Evolutionary conservation across 2,888 invertebrate species (phyloP).

Genomic region (Spicauda simplicius): DNA sequence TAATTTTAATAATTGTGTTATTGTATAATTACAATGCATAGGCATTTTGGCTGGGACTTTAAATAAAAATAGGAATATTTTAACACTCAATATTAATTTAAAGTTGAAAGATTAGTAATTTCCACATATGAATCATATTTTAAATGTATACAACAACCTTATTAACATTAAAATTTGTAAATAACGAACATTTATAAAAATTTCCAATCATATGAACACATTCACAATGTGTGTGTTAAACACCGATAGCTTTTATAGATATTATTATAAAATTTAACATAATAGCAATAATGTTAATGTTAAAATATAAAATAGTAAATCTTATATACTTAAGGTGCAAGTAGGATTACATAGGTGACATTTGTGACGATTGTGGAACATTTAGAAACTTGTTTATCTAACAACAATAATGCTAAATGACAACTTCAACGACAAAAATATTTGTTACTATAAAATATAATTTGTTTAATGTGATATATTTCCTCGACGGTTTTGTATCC

Average conservation of each 20-base stretch:
- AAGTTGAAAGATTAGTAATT: constrained; percentile 5
- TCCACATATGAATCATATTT: neutral
- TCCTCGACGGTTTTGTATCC: neutral
- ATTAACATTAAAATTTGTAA: constrained; percentile 21
- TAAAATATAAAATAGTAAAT: constrained; percentile 34
- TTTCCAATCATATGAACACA: constrained; percentile 27
- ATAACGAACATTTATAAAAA: constrained; percentile 23
- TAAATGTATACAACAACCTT: neutral
- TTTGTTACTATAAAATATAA: too few relatives aligned
- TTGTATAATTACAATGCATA: neutral
- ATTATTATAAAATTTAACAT: constrained; percentile 19
- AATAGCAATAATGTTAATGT: constrained; percentile 24
- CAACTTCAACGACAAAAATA: neutral
- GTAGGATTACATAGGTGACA: constrained; percentile 25
- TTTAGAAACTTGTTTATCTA: constrained; percentile 22
- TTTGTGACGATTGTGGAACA: constrained; percentile 28
- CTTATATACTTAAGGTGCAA: constrained; percentile 27
- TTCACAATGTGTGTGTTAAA: constrained; percentile 21
- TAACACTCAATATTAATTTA: neutral
- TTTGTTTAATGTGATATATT: constrained; percentile 20
- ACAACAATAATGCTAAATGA: constrained; percentile 8
- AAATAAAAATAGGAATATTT: neutral
- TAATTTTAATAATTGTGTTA: constrained; percentile 44
- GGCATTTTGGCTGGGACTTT: constrained; percentile 6
- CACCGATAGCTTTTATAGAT: constrained; percentile 22